Conservation (phyloP, 1,140 invertebrate species). For the Leptinotarsa undecemlineata region DNA sequence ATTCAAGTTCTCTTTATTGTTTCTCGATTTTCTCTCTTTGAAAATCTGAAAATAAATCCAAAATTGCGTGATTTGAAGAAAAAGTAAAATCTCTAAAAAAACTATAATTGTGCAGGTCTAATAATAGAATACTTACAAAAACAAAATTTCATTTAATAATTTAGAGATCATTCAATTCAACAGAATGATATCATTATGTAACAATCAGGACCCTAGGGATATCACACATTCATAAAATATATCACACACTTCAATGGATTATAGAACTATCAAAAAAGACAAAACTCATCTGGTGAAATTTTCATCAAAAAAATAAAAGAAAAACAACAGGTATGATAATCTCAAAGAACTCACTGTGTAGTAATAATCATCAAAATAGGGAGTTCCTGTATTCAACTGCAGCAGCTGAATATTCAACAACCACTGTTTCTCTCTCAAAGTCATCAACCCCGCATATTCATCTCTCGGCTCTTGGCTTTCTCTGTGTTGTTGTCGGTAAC, state of each 20-base stretch:
- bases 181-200: not conserved
- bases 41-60: slow-evolving; percentile 58
- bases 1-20: slow-evolving; percentile 58
- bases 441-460: slow-evolving; percentile 90
- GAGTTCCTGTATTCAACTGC: slow-evolving; percentile 83
- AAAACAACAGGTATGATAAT: too few species aligned
- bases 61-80: not conserved
- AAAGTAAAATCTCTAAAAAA: not conserved
- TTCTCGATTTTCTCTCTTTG: slow-evolving; percentile 63
- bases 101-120: not conserved
- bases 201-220: not conserved
- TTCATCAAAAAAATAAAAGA: too few species aligned
- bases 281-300: too few species aligned
- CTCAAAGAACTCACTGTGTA: slow-evolving; percentile 63
- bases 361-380: slow-evolving; percentile 86
- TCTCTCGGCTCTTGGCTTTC: slow-evolving; percentile 56
- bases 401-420: slow-evolving; percentile 89
- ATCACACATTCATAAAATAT: not conserved
- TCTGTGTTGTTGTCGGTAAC: slow-evolving; percentile 17
- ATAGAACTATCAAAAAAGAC: too few species aligned
- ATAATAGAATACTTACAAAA: not conserved
- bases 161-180: not conserved
- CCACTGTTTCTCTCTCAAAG: slow-evolving; percentile 88
- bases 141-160: not conserved
- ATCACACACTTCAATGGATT: too few species aligned